A percentile compares a stretch with the other conserved stretches of the same genome.
These are phyloP conservation scores for Coelinius sp. DNA, from an alignment of 2,888 invertebrate species.

Conservation along the genomic window DNA sequence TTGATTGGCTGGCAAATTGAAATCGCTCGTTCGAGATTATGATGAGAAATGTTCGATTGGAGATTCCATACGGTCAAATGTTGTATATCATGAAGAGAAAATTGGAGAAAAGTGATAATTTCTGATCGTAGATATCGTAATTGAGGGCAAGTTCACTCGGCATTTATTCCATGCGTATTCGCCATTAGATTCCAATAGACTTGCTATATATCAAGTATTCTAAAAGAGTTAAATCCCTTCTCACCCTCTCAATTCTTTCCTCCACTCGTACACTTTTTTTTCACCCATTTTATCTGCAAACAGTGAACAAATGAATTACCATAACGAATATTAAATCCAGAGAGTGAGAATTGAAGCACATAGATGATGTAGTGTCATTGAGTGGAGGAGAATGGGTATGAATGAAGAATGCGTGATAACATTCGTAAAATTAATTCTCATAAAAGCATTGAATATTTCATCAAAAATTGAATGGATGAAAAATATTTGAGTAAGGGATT, in stretches of 20 bases:
- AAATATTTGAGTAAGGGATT: background rate
- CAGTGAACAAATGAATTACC: background rate
- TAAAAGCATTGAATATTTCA: slow-evolving; percentile 23
- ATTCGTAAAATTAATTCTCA: slow-evolving; percentile 18
- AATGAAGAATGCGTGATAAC: background rate
- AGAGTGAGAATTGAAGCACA: background rate
- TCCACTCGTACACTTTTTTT: slow-evolving; percentile 1
- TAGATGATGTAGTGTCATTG: background rate
- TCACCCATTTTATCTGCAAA: slow-evolving; percentile 4
- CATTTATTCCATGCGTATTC: slow-evolving; percentile 15
- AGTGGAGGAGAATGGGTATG: background rate
- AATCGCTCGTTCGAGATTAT: no score
- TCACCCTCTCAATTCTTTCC: slow-evolving; percentile 29
- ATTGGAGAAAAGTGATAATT: background rate
- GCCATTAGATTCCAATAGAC: slow-evolving; percentile 12
- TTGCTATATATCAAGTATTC: slow-evolving; percentile 29
- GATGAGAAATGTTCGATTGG: no score
- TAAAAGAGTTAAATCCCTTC: slow-evolving; percentile 24
- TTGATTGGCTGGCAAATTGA: no score
- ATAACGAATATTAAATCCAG: background rate
- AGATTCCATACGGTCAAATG: no score
- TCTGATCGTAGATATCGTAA: background rate
- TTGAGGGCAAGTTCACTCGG: slow-evolving; percentile 13
- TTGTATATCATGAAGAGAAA: background rate
- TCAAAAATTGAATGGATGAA: background rate